These are phyloP conservation scores for Bettongia penicillata DNA, from an alignment of 2,113 vertebrate species.

Conservation along the genomic window DNA sequence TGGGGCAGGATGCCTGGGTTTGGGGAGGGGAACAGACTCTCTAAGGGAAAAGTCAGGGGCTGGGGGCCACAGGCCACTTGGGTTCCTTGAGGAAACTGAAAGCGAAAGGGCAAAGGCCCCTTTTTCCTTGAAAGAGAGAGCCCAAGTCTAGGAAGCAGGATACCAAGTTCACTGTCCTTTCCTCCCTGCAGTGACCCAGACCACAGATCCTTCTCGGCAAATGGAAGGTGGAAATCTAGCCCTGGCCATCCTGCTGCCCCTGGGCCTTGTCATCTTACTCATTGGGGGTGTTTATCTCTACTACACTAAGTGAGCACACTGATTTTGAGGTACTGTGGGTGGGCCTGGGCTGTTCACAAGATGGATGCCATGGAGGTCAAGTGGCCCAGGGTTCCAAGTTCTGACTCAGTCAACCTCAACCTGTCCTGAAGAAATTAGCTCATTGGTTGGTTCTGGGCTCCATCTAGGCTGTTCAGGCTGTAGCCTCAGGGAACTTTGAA, in stretches of 20 bases:
- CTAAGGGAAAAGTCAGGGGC: constrained; percentile 54
- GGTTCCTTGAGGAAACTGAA: constrained; percentile 27
- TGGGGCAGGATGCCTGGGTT: constrained; percentile 67
- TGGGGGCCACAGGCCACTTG: neutral
- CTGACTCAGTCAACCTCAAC: neutral
- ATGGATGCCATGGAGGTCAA: neutral
- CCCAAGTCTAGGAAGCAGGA: constrained; percentile 2
- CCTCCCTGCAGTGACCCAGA: constrained; percentile 87
- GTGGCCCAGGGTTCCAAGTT: neutral
- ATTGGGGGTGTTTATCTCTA: constrained; percentile 95
- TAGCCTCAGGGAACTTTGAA: neutral
- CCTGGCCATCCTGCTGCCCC: constrained; percentile 93
- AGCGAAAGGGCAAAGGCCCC: constrained; percentile 23
- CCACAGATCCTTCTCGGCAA: constrained; percentile 91
- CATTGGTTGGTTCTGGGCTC: neutral
- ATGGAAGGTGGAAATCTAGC: constrained; percentile 94
- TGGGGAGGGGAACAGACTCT: constrained; percentile 58
- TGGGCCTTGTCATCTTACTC: constrained; percentile 92
- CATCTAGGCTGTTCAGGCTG: neutral
- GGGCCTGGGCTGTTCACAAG: neutral
- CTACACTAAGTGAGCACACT: constrained; percentile 91
- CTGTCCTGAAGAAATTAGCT: neutral
- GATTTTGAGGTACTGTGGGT: neutral
- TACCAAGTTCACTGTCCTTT: constrained; percentile 17
- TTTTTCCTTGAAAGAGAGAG: constrained; percentile 46